Base-by-base conservation (phyloP, 2,797 vertebrate genomes). In the Dallia pectoralis region DNA sequence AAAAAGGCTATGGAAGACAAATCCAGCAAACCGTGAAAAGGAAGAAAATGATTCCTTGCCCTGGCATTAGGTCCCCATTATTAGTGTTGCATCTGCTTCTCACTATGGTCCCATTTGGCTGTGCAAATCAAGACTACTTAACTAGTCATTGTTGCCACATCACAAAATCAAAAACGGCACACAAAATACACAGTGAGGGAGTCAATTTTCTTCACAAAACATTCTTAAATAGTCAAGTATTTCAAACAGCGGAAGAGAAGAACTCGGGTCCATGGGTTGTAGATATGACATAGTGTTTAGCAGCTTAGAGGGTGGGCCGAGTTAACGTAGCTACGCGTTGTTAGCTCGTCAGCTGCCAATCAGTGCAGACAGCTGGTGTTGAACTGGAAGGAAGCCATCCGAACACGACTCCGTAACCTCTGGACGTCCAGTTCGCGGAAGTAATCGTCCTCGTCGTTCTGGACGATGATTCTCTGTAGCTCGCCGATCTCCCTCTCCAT, bases 401-500 rank as follows among this genome's bases (percentile, higher is more conserved):
- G 94, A 75, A 99, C 88, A 14, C 92, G 92, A 0, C 89, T 87
- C 71, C 91, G 93, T 74, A 98, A 87, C 71, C 94, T 91, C 77
- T 98, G 94, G 1, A 95, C 94, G 83, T 98, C 96, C 44, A 97
- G 77, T 18, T 96, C 94, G 74, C 93, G 93, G 87, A 97, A 95
- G 81, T 95, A 92, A 72, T 94, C 91, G 0, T 97, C 95, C 0
- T 97, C 92, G 0, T 97, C 93, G 0, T 91, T 93, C 76, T 93
- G 93, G 40, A 95, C 75, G 75, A 98, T 95, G 84, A 96, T 90
- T 72, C 86, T 81, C 88, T 99, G 97, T 65, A 99, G 91, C 1
- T 97, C 93, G 0, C 90, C 81, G 5, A 99, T 96, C 82, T 99
- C 97, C 9, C 92, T 93, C 87, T 98, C 96, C 97, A 98, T 95